These are phyloP conservation scores for Coreoperca whiteheadi DNA, from an alignment of 2,113 vertebrate genomes.

Conservation along the genomic window DNA sequence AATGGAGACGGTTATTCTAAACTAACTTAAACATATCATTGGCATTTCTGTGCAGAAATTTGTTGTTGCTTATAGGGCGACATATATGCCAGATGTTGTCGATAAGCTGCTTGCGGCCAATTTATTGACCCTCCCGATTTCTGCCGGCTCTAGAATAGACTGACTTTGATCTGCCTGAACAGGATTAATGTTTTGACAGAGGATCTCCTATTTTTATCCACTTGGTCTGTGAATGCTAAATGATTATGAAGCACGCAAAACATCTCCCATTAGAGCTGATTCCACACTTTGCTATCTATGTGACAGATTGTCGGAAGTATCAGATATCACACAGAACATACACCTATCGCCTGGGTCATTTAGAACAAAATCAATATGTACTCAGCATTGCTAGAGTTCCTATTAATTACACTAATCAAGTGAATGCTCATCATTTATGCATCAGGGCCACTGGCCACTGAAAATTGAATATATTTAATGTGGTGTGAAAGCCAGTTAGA, in stretches of 20 bases:
- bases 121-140: not conserved
- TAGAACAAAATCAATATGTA: conserved; percentile 38
- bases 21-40: not conserved
- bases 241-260: not conserved
- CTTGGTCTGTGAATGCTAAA: too few species aligned
- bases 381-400: conserved; percentile 8
- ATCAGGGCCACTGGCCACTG: not conserved
- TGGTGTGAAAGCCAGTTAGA: not conserved
- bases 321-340: not conserved
- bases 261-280: conserved; percentile 4
- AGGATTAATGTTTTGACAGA: not conserved
- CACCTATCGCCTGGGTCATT: conserved; percentile 13
- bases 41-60: not conserved
- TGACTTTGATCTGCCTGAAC: not conserved
- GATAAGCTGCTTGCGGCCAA: not conserved
- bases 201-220: not conserved
- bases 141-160: not conserved
- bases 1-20: too few species aligned
- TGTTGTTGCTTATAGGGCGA: not conserved
- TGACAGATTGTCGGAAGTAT: conserved; percentile 3
- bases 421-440: not conserved
- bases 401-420: conserved; percentile 58
- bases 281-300: not conserved
- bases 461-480: not conserved
- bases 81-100: not conserved